Evolutionary conservation across 2,888 invertebrate genomes (phyloP).

Genomic region (Ametastegia equiseti): DNA sequence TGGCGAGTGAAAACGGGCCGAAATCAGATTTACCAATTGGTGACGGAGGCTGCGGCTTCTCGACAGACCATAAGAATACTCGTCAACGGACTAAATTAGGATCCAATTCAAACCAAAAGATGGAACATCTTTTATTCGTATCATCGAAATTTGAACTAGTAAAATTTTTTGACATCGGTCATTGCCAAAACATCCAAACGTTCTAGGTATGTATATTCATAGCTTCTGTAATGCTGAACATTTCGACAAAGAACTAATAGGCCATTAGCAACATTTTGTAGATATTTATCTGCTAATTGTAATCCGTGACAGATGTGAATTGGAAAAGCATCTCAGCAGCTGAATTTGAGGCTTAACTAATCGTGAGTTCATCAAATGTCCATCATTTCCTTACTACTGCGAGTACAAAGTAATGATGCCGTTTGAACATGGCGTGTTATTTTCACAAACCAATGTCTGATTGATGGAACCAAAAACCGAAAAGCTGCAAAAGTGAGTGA

Average conservation of each 20-base stretch:
- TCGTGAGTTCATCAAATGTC: constrained; percentile 14
- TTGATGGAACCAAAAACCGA: background rate
- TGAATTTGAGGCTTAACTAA: constrained; percentile 9
- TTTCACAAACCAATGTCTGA: background rate
- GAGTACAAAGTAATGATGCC: background rate
- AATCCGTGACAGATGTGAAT: constrained; percentile 56
- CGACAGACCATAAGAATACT: constrained; percentile 24
- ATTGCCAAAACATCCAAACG: background rate
- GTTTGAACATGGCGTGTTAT: background rate
- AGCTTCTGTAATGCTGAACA: background rate
- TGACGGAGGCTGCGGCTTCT: constrained; percentile 17
- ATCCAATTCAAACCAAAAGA: constrained; percentile 6
- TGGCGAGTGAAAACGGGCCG: constrained; percentile 56
- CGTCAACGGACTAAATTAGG: background rate
- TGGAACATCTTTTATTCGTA: background rate
- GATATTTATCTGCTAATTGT: constrained; percentile 51
- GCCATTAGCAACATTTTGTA: constrained; percentile 11
- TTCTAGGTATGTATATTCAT: too few relatives aligned
- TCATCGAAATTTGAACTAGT: background rate
- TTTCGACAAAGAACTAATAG: background rate
- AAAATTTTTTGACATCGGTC: background rate
- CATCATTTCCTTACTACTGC: background rate
- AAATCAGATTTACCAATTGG: constrained; percentile 54
- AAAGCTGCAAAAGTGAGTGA: background rate
- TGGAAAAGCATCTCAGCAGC: constrained; percentile 53